A percentile compares a stretch with the other conserved stretches of the same genome.
These are phyloP conservation scores for Hipparchia sbordonii DNA, from an alignment of 2,888 invertebrate species.

Conservation along the genomic window DNA sequence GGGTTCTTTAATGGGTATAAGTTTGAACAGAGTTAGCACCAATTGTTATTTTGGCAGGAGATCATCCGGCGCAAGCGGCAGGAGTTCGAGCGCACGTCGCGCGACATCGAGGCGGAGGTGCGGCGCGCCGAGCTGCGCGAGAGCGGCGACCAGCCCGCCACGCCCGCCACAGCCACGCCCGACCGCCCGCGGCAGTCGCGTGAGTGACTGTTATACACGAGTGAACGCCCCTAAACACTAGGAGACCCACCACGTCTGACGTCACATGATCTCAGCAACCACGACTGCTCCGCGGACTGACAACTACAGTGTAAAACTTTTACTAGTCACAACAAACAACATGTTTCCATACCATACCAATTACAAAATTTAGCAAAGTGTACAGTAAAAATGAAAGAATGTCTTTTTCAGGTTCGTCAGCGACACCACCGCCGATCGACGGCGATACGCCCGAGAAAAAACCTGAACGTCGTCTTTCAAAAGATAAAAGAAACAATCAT, in stretches of 20 bases:
- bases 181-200: conserved; percentile 43
- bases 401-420: conserved; percentile 59
- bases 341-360: no score
- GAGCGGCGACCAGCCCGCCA: conserved; percentile 53
- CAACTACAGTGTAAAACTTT: no score
- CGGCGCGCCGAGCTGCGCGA: conserved; percentile 84
- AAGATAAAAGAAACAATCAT: conserved; percentile 63
- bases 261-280: no score
- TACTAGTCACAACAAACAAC: no score
- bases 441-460: conserved; percentile 68
- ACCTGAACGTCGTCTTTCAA: conserved; percentile 60
- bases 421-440: conserved; percentile 69
- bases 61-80: conserved; percentile 84
- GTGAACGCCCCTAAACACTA: no score
- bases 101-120: conserved; percentile 88
- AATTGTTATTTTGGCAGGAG: conserved; percentile 68
- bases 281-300: no score
- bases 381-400: neutral
- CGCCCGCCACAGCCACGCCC: conserved; percentile 49
- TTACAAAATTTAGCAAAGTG: neutral
- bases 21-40: no score
- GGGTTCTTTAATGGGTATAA: no score
- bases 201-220: conserved; percentile 31
- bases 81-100: conserved; percentile 88
- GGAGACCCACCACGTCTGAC: no score